A percentile compares a stretch with the other conserved stretches of the same genome.
Conservation (phyloP, 2,113 vertebrate genomes). For the Trinectes maculatus region DNA sequence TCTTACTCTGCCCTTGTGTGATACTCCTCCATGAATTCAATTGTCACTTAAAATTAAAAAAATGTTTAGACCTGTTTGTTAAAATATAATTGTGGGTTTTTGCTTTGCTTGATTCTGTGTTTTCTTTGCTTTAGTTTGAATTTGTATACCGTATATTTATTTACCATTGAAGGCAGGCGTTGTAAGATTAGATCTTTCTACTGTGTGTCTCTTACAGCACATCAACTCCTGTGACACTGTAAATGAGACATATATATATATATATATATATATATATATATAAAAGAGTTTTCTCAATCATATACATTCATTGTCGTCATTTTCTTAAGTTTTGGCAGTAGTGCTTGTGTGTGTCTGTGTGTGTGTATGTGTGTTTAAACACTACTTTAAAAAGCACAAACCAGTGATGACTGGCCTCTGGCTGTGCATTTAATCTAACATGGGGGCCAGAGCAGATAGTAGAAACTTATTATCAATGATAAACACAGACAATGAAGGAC, state of each 20-base stretch:
- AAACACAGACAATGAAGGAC: constrained; percentile 5
- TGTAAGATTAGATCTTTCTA: constrained; percentile 15
- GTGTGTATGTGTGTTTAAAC: too few relatives aligned
- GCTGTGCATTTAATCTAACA: background rate
- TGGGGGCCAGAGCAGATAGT: background rate
- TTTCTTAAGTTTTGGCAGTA: too few relatives aligned
- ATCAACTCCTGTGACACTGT: constrained; percentile 10
- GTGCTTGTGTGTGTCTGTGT: background rate
- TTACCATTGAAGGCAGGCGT: constrained; percentile 16
- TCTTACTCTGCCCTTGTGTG: too few relatives aligned
- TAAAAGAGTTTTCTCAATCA: too few relatives aligned
- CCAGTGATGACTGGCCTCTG: background rate
- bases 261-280: too few relatives aligned
- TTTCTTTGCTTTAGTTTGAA: background rate
- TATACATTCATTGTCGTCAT: too few relatives aligned
- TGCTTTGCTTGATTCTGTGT: background rate
- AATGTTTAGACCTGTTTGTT: too few relatives aligned
- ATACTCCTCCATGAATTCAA: too few relatives aligned
- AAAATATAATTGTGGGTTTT: too few relatives aligned
- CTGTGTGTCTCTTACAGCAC: background rate
- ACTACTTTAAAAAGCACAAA: too few relatives aligned
- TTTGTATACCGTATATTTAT: background rate
- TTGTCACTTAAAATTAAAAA: too few relatives aligned
- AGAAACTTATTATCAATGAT: background rate
- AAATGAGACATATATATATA: too few relatives aligned